Base-by-base conservation (phyloP, 2,113 vertebrate species). In the Catagonus wagneri region DNA sequence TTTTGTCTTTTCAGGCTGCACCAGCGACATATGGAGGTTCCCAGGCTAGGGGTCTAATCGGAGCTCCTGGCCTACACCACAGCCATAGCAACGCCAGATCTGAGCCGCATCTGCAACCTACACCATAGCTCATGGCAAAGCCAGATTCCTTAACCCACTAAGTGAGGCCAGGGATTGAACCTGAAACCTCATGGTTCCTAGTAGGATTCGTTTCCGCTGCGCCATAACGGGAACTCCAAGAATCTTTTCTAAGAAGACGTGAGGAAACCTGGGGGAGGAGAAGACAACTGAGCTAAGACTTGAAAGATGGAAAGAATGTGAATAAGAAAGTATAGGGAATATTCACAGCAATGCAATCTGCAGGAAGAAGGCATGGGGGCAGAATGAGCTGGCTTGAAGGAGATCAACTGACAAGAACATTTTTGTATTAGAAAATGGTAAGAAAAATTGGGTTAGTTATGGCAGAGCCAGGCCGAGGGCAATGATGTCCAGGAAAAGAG, bases 291-390 rank as follows among this genome's bases (percentile, higher is more conserved):
- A 84, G 58, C 50, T 91, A 72, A 39, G 32, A 84, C 54, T 89
- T 56, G 66, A 97, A 93, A 54, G 34, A 75, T 29, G 83, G 25
- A 20, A 84, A 88, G n/a, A 89, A 84, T 88, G 23, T 68, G 85
- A 79, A 29, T 66, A 93, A 72, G 83, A 39, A 71, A 87, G 7
- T 27, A 23, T 1, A 74, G n/a, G 80, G n/a, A 80, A 36, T 27
- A 68, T 50, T 69, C 50, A 76, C 7, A 80, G 39, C 29, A 63
- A 29, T 23, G 22, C 52, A n/a, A 63, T n/a, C 6, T 44, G 32
- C 14, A 15, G 22, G 39, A 60, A 10, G 39, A 88, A 74, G 61
- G 19, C 11, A 16, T 22, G n/a, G 20, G 4, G 39, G 39, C 39
- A 68, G 44, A 90, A 78, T 65, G 56, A 88, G 19, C 27, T 25